These are phyloP conservation scores for Polydrusus tereticollis DNA, from an alignment of 2,888 invertebrate genomes.

Conservation along the genomic window DNA sequence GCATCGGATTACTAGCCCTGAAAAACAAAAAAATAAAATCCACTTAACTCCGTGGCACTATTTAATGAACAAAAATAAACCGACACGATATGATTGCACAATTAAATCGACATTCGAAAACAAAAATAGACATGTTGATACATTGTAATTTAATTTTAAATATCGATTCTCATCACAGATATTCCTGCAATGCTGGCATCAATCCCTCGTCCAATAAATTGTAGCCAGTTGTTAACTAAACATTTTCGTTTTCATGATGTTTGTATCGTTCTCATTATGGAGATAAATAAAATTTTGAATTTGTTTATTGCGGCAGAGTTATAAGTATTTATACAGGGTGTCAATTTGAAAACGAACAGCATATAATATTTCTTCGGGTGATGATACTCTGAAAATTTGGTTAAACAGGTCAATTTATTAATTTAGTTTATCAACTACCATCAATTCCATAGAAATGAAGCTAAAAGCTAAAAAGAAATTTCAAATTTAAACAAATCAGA, in stretches of 20 bases:
- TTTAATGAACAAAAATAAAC: background rate
- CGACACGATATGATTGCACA: background rate
- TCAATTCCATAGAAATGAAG: too few relatives aligned
- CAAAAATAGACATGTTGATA: background rate
- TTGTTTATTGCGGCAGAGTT: background rate
- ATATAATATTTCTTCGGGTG: too few relatives aligned
- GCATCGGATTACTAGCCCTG: too few relatives aligned
- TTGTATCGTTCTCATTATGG: background rate
- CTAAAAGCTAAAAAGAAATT: too few relatives aligned
- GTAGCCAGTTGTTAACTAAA: conserved; percentile 14
- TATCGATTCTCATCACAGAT: conserved; percentile 5
- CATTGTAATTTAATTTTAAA: conserved; percentile 16
- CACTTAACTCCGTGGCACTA: too few relatives aligned
- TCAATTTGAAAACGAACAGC: background rate
- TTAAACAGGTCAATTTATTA: too few relatives aligned
- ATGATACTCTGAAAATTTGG: too few relatives aligned
- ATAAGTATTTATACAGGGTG: background rate
- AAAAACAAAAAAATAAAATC: too few relatives aligned
- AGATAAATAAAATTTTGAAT: background rate
- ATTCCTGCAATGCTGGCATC: background rate
- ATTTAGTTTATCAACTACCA: too few relatives aligned
- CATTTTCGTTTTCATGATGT: conserved; percentile 11
- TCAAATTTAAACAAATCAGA: too few relatives aligned
- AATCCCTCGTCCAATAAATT: conserved; percentile 1
- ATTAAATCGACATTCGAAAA: conserved; percentile 1